These are phyloP conservation scores for Cosmorhoe ocellata DNA, from an alignment of 2,888 invertebrate genomes.

Conservation along the genomic window DNA sequence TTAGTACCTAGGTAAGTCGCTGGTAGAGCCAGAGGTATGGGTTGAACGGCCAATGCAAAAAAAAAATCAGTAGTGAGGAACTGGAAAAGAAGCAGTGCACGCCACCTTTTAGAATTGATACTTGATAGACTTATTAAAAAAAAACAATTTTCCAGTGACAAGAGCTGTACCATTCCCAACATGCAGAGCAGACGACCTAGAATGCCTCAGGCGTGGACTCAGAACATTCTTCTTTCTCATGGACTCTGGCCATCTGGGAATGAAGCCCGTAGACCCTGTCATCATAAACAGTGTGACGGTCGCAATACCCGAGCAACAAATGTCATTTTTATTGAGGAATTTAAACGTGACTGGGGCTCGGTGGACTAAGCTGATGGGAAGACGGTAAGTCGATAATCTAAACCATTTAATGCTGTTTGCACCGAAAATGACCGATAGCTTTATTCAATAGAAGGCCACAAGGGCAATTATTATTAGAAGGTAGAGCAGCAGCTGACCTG, in stretches of 20 bases:
- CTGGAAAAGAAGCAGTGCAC: too few relatives aligned
- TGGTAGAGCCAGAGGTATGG: too few relatives aligned
- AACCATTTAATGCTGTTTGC: too few relatives aligned
- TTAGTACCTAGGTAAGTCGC: too few relatives aligned
- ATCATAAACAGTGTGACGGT: conserved; percentile 64
- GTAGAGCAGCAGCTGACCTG: too few relatives aligned
- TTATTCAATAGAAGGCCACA: too few relatives aligned
- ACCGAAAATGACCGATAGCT: too few relatives aligned
- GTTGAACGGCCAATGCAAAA: too few relatives aligned
- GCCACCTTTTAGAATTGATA: too few relatives aligned
- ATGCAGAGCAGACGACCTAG: conserved; percentile 62
- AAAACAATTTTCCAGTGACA: conserved; percentile 43
- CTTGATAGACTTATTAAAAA: too few relatives aligned
- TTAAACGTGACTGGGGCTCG: conserved; percentile 70
- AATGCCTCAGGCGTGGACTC: conserved; percentile 66
- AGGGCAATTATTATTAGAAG: too few relatives aligned
- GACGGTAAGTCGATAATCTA: conserved; percentile 47
- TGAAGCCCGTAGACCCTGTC: conserved; percentile 64
- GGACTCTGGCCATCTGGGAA: conserved; percentile 63
- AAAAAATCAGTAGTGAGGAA: too few relatives aligned
- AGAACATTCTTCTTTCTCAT: conserved; percentile 73
- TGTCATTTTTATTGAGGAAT: conserved; percentile 62
- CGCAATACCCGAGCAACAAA: conserved; percentile 59
- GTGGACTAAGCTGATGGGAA: conserved; percentile 65
- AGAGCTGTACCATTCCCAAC: conserved; percentile 66